Conservation (phyloP, 2,113 vertebrate species). For the Zosterops lateralis region DNA sequence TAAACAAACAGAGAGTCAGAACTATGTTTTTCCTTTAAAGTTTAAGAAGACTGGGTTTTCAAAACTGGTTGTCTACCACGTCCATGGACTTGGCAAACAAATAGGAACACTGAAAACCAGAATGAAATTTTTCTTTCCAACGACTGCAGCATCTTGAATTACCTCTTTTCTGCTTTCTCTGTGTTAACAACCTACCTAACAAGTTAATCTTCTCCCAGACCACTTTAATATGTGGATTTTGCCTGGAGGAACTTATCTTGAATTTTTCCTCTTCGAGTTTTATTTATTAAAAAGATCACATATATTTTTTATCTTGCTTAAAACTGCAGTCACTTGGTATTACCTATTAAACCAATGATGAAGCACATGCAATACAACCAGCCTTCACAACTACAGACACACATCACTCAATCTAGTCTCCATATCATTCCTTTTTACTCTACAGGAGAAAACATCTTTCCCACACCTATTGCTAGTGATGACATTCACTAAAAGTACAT, state of each 20-base stretch:
- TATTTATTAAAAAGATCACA: not conserved
- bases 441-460: not conserved
- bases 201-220: not conserved
- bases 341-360: not conserved
- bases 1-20: not conserved
- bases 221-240: not conserved
- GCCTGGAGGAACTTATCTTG: not conserved
- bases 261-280: not conserved
- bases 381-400: not conserved
- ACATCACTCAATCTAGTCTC: not conserved
- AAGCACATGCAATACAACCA: not conserved
- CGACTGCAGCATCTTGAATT: not conserved
- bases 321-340: not conserved
- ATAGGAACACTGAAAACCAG: not conserved
- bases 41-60: not conserved
- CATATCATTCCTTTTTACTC: not conserved
- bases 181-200: not conserved
- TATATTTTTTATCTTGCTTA: not conserved
- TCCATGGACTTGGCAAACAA: not conserved
- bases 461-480: not conserved
- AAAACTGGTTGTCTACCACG: not conserved
- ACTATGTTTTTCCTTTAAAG: not conserved
- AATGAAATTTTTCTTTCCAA: not conserved
- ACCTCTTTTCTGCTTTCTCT: not conserved
- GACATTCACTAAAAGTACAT: not conserved